Conservation (phyloP, 2,888 invertebrate genomes). For the Apodemia zela region DNA sequence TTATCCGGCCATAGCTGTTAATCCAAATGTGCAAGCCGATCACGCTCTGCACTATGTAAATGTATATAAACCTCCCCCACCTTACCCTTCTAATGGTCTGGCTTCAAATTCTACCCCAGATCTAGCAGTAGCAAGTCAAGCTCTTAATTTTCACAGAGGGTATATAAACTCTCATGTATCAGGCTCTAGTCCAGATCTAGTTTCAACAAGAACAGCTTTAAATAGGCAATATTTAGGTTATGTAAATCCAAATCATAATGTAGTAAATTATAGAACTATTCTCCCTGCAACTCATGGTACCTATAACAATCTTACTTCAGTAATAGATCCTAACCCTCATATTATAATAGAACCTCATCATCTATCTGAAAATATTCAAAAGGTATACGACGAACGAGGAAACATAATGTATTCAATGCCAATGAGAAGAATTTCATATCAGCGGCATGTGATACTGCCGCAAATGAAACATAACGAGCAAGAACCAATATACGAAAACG, state of each 20-base stretch:
- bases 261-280: slow-evolving; percentile 55
- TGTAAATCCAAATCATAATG: slow-evolving; percentile 51
- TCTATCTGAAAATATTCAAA: slow-evolving; percentile 81
- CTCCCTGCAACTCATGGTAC: slow-evolving; percentile 83
- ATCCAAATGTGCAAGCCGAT: slow-evolving; percentile 63
- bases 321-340: slow-evolving; percentile 71
- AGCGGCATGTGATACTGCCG: slow-evolving; percentile 73
- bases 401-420: slow-evolving; percentile 84
- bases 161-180: slow-evolving; percentile 82
- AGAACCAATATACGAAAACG: slow-evolving; percentile 91
- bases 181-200: slow-evolving; percentile 89
- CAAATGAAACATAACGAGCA: slow-evolving; percentile 59
- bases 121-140: slow-evolving; percentile 86
- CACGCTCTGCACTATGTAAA: slow-evolving; percentile 81
- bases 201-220: slow-evolving; percentile 85
- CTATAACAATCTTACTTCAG: slow-evolving; percentile 85
- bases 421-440: slow-evolving; percentile 65
- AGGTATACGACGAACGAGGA: slow-evolving; percentile 82
- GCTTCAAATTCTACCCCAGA: slow-evolving; percentile 93
- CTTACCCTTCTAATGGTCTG: slow-evolving; percentile 88
- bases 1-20: slow-evolving; percentile 60
- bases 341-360: slow-evolving; percentile 81
- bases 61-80: slow-evolving; percentile 91
- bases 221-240: slow-evolving; percentile 71
- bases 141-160: slow-evolving; percentile 66